These are phyloP conservation scores for Athetis lepigone DNA, from an alignment of 2,888 invertebrate genomes.

Conservation along the genomic window DNA sequence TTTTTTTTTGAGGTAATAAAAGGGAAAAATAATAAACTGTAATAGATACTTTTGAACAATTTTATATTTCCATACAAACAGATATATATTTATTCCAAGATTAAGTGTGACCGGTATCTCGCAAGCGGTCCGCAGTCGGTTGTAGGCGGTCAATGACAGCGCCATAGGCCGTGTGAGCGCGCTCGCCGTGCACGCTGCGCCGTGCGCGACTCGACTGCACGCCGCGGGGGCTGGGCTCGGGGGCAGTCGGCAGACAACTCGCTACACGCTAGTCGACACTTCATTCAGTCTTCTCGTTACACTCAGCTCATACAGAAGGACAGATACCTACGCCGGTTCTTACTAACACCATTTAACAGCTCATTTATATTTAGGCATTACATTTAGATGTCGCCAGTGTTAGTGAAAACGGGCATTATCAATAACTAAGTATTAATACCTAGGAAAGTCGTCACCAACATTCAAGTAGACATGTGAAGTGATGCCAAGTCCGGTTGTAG, in stretches of 20 bases:
- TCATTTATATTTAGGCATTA: not conserved
- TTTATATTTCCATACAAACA: slow-evolving; percentile 59
- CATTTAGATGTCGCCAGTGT: not conserved
- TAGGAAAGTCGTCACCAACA: not conserved
- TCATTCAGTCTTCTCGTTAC: slow-evolving; percentile 86
- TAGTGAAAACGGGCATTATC: not conserved
- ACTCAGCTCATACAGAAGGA: slow-evolving; percentile 77
- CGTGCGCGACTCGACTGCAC: too few species aligned
- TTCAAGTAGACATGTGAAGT: not conserved
- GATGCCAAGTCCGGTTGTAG: too few species aligned
- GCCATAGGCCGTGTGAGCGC: not conserved
- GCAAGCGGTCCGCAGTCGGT: slow-evolving; percentile 4
- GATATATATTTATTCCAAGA: slow-evolving; percentile 49
- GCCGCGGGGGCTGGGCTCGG: too few species aligned
- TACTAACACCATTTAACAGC: slow-evolving; percentile 5
- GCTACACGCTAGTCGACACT: slow-evolving; percentile 70
- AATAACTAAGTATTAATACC: too few species aligned
- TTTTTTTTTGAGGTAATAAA: not conserved
- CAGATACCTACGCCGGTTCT: slow-evolving; percentile 23
- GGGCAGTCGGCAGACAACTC: slow-evolving; percentile 42
- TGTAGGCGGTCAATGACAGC: not conserved
- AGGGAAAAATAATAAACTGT: slow-evolving; percentile 4
- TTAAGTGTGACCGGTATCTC: slow-evolving; percentile 17
- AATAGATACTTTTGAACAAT: slow-evolving; percentile 44
- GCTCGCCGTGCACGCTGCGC: not conserved